phyloP scores from a whole-genome alignment of 2,888 invertebrate genomes.

The Uloborus plumipes region DNA sequence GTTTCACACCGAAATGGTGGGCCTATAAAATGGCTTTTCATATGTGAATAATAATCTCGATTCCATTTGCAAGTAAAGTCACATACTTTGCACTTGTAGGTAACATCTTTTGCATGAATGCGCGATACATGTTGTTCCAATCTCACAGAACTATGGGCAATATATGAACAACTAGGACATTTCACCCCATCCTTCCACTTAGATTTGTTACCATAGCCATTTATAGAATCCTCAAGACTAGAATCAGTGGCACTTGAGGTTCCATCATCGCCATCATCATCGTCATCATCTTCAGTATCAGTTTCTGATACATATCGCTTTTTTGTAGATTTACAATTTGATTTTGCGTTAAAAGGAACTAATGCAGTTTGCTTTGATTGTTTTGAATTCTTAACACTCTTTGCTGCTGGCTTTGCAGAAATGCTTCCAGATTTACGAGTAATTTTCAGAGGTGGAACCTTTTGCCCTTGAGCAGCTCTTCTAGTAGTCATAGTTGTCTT shows the following conservation, averaged over 20 bases:
- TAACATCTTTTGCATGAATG: conserved; percentile 76
- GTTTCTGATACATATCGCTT: conserved; percentile 36
- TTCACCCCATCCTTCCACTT: conserved; percentile 66
- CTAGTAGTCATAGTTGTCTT: not conserved
- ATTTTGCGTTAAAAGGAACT: not conserved
- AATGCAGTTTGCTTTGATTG: not conserved
- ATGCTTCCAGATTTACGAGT: conserved; percentile 11
- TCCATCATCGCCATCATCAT: conserved; percentile 52
- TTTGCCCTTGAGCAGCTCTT: not conserved
- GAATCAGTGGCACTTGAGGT: conserved; percentile 51
- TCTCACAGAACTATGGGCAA: conserved; percentile 74
- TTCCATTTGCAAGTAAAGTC: conserved; percentile 77
- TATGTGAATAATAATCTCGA: conserved; percentile 77
- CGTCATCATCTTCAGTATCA: conserved; percentile 54
- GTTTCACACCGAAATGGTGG: conserved; percentile 78
- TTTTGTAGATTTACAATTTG: conserved; percentile 1
- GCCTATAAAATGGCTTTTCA: conserved; percentile 76
- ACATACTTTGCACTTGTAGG: conserved; percentile 77
- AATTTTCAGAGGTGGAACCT: conserved; percentile 28
- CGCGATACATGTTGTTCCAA: conserved; percentile 75
- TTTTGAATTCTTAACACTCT: conserved; percentile 1
- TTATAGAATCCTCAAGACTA: conserved; percentile 28
- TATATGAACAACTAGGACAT: conserved; percentile 75
- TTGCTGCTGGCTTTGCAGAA: not conserved
- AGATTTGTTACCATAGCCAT: conserved; percentile 25